These are phyloP conservation scores for Andricus quercusramuli DNA, from an alignment of 2,888 invertebrate species.

Conservation along the genomic window DNA sequence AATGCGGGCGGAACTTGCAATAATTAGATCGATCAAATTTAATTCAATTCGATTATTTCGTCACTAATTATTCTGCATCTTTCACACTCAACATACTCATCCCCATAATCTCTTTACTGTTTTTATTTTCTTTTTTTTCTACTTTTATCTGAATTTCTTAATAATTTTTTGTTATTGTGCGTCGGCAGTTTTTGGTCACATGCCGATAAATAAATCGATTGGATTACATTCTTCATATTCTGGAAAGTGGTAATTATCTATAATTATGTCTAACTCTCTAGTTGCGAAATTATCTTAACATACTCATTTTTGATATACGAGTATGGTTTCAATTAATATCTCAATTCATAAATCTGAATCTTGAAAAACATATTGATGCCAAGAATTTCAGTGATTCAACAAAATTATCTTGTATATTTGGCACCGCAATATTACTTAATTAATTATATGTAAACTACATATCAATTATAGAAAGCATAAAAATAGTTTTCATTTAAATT, in stretches of 20 bases:
- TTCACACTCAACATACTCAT: background rate
- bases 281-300: background rate
- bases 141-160: background rate
- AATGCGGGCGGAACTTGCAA: conserved; percentile 53
- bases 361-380: background rate
- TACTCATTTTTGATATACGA: no score
- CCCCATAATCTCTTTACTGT: background rate
- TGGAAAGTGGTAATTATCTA: background rate
- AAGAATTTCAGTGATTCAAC: conserved; percentile 19
- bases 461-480: background rate
- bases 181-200: background rate
- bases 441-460: background rate
- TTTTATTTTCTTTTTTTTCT: background rate
- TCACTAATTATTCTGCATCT: background rate
- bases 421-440: background rate
- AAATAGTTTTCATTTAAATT: background rate
- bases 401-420: background rate
- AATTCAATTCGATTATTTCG: background rate
- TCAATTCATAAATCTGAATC: background rate
- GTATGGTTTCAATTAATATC: background rate
- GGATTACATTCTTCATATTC: conserved; percentile 1
- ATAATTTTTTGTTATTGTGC: background rate
- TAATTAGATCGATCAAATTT: conserved; percentile 48
- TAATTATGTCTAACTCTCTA: background rate
- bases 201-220: background rate